Evolutionary conservation across 2,888 invertebrate species (phyloP), one percentile per base, ranked within the genome.

Genomic region (Gonocerus acuteangulatus): DNA sequence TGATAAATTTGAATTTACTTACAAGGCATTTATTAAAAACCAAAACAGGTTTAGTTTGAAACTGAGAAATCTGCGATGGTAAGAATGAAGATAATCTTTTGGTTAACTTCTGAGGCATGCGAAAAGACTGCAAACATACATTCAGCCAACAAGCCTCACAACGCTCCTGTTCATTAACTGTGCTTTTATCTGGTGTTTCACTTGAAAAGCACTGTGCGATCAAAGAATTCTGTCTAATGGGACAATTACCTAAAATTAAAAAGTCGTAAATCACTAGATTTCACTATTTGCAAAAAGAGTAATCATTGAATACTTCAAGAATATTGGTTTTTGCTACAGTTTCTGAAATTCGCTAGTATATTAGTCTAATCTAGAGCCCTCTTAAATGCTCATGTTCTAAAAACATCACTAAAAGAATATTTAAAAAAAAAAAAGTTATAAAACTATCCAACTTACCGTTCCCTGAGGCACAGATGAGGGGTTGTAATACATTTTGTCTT

Each of bases 71-170:
- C 66, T 80, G 79, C 32, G 80, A 76, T 1, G 89, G 88, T 67
- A 90, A 74, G 75, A 87, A 80, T 57, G 82, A 79, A 65, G 81
- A 81, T 59, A 90, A 76, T 54, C 84, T 82, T 64, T 82, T 78
- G 71, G 83, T 82, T 63, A 87, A 78, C 42, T 80, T 79, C 23
- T 81, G 77, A 54, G 89, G 86, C 71, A 90, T 82, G 74, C 87
- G 86, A 74, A 88, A 88, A 63, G 85, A 83, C 70, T 84, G 82
- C 47, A 91, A 76, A 73, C 91, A 91, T 79, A 88, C 83, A 74
- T 86, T 87, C 11, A 92, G 78, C 89, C 92, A 91, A 73, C 92
- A 93, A 15, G 89, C 89, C 57, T 86, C 83, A 74, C 92, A 93
- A 36, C 62, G 22, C 16, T 49, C 32, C 9, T 32, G 34, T n/a